Evolutionary conservation across 2,797 vertebrate genomes (phyloP).

Genomic region (Rhabdomys pumilio): DNA sequence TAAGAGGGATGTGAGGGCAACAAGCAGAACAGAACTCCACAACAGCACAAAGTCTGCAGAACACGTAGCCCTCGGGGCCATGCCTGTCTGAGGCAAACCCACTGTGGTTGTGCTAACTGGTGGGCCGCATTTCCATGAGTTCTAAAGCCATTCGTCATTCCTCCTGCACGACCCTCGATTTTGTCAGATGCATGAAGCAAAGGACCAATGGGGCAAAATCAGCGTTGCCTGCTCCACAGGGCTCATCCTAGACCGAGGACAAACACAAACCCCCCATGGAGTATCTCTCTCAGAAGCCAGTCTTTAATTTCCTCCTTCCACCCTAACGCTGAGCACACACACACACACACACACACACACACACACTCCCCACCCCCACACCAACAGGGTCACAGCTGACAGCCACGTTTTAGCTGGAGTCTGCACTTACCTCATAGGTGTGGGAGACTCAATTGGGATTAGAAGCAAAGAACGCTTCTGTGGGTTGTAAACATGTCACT

Average conservation of each 20-base stretch:
- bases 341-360: too few relatives aligned
- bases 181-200: not conserved
- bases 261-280: not conserved
- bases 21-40: not conserved
- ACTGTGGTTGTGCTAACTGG: not conserved
- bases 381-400: not conserved
- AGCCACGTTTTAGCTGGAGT: conserved; percentile 37
- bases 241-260: not conserved
- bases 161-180: not conserved
- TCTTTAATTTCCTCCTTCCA: not conserved
- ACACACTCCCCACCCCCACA: not conserved
- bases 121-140: too few relatives aligned
- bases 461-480: conserved; percentile 10
- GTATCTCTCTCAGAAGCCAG: not conserved
- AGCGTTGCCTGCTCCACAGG: not conserved
- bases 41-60: not conserved
- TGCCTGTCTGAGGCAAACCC: not conserved
- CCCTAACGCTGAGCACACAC: not conserved
- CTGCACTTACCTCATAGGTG: conserved; percentile 59
- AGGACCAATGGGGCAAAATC: not conserved
- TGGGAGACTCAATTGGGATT: not conserved
- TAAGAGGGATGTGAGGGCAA: not conserved
- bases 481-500: not conserved
- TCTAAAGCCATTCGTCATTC: not conserved
- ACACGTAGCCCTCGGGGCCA: not conserved